Conservation (phyloP, 2,888 invertebrate species). For the Masnerella sp. region DNA sequence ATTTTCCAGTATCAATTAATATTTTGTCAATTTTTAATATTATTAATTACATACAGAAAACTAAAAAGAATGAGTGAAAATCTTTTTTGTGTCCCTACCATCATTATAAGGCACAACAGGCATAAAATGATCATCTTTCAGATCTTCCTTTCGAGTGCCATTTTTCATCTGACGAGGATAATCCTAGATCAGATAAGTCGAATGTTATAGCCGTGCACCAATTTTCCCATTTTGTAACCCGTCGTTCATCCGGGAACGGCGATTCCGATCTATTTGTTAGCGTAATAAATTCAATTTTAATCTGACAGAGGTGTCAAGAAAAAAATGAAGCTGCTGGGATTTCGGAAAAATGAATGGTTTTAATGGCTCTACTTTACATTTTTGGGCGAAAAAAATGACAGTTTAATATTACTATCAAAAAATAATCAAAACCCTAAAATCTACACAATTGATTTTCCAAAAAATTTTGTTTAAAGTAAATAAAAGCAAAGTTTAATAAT, state of each 20-base stretch:
- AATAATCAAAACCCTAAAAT: too few species aligned
- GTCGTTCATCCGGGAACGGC: not conserved
- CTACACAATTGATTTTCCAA: too few species aligned
- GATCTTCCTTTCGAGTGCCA: not conserved
- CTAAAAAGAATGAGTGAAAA: too few species aligned
- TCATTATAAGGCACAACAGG: conserved; percentile 9
- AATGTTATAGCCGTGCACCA: not conserved
- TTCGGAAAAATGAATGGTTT: conserved; percentile 9
- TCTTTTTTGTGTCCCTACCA: too few species aligned
- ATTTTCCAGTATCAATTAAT: too few species aligned
- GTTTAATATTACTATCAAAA: not conserved
- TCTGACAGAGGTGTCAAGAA: conserved; percentile 17
- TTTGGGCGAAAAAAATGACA: conserved; percentile 7
- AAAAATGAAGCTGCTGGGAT: conserved; percentile 9
- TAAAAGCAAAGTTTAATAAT: too few species aligned
- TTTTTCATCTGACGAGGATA: conserved; percentile 1
- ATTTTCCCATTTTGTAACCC: conserved; percentile 20
- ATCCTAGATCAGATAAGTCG: conserved; percentile 19
- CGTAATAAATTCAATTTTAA: conserved; percentile 25
- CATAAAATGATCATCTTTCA: conserved; percentile 26
- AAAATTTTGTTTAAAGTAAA: too few species aligned
- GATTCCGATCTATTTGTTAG: conserved; percentile 6
- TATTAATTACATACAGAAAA: too few species aligned
- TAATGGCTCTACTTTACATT: too few species aligned
- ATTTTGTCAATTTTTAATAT: too few species aligned